Evolutionary conservation across 2,888 invertebrate species (phyloP).

Genomic region (Perizoma flavofasciatum): DNA sequence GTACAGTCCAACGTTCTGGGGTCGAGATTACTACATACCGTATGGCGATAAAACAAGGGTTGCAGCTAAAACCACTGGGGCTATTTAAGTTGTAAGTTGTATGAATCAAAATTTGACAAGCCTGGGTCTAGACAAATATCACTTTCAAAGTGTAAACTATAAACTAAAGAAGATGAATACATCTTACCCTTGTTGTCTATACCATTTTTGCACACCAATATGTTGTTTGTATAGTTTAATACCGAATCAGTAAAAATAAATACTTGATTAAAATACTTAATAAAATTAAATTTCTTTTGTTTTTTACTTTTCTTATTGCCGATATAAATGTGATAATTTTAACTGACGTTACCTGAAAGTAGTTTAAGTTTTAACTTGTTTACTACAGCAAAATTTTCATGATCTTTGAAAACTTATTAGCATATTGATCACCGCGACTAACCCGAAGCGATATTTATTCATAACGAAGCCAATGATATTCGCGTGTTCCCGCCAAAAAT

Average conservation of each 20-base stretch:
- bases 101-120: background rate
- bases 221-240: no score
- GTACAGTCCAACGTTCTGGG: conserved; percentile 18
- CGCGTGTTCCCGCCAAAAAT: conserved; percentile 73
- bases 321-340: no score
- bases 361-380: no score
- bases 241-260: no score
- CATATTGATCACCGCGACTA: conserved; percentile 38
- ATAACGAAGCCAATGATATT: conserved; percentile 63
- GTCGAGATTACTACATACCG: conserved; percentile 19
- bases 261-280: no score
- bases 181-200: no score
- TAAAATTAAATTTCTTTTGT: no score
- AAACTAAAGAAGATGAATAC: conserved; percentile 3
- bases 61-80: conserved; percentile 7
- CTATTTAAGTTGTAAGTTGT: conserved; percentile 2
- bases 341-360: no score
- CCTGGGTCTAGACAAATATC: no score
- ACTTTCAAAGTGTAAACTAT: conserved; percentile 24
- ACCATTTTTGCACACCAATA: no score
- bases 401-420: conserved; percentile 49
- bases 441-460: conserved; percentile 56
- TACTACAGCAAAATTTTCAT: conserved; percentile 36
- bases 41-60: conserved; percentile 22
- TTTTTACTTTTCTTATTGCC: no score